Conservation (phyloP, 2,113 vertebrate species). For the Spermophilus dauricus region DNA sequence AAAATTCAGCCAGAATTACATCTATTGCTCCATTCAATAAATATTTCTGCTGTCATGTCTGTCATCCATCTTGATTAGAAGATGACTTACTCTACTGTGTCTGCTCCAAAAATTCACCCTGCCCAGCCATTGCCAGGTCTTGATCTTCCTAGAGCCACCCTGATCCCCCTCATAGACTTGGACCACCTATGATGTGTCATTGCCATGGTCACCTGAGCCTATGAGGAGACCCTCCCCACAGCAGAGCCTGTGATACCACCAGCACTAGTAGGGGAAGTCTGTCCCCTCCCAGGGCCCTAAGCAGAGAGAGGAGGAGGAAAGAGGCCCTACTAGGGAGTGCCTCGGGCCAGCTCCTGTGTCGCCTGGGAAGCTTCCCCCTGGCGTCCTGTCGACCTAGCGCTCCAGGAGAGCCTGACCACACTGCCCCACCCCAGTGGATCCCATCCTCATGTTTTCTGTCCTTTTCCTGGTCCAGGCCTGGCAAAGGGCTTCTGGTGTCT, state of each 20-base stretch:
- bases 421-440: fast-evolving
- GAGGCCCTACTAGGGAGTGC: too few species aligned
- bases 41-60: neutral
- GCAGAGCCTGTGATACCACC: neutral
- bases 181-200: neutral
- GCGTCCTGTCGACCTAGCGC: neutral
- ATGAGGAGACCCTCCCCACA: fast-evolving
- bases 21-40: constrained; percentile 1
- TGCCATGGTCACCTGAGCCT: neutral
- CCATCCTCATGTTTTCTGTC: neutral
- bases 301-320: neutral
- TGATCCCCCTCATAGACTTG: neutral
- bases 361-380: neutral
- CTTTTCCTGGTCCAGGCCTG: neutral
- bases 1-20: constrained; percentile 40
- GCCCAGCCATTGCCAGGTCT: neutral
- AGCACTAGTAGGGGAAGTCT: neutral
- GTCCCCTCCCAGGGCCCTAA: neutral
- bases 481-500: neutral
- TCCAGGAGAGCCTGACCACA: neutral
- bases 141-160: neutral
- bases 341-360: neutral
- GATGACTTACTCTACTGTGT: neutral
- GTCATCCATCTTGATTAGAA: constrained; percentile 49
- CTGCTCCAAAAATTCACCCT: neutral